Evolutionary conservation across 2,888 invertebrate species (phyloP).

Genomic region (Acronicta psi): DNA sequence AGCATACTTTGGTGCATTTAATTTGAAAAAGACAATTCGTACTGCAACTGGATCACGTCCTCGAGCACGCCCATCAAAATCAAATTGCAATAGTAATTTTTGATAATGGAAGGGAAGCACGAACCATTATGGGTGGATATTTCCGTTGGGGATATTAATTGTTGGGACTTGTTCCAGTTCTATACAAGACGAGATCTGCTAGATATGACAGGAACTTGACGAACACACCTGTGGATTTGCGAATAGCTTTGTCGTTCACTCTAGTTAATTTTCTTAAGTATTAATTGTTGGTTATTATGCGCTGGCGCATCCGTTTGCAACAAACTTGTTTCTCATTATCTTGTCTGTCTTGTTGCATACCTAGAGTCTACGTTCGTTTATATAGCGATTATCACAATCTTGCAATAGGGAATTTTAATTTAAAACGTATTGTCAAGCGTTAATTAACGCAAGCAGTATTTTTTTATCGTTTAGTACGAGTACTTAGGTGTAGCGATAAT

Average conservation of each 20-base stretch:
- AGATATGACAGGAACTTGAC: slow-evolving; percentile 62
- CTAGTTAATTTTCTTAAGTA: slow-evolving; percentile 73
- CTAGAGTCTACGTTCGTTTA: slow-evolving; percentile 36
- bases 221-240: slow-evolving; percentile 78
- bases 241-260: slow-evolving; percentile 71
- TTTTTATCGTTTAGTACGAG: not conserved
- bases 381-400: slow-evolving; percentile 30
- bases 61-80: slow-evolving; percentile 75
- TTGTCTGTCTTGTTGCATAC: slow-evolving; percentile 64
- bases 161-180: slow-evolving; percentile 69
- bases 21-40: slow-evolving; percentile 84
- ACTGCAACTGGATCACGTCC: slow-evolving; percentile 77
- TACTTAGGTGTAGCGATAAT: not conserved
- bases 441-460: slow-evolving; percentile 17
- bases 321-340: slow-evolving; percentile 77
- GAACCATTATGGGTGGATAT: slow-evolving; percentile 81
- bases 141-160: slow-evolving; percentile 80
- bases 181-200: slow-evolving; percentile 72
- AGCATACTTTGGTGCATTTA: slow-evolving; percentile 75
- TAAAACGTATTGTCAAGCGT: slow-evolving; percentile 16
- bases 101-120: slow-evolving; percentile 82
- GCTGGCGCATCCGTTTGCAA: slow-evolving; percentile 75
- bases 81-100: slow-evolving; percentile 85
- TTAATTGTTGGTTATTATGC: slow-evolving; percentile 80
- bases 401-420: slow-evolving; percentile 28